Base-by-base conservation (phyloP, 64 coral and sea anemone species). In the Dendronephthya gigantea region DNA sequence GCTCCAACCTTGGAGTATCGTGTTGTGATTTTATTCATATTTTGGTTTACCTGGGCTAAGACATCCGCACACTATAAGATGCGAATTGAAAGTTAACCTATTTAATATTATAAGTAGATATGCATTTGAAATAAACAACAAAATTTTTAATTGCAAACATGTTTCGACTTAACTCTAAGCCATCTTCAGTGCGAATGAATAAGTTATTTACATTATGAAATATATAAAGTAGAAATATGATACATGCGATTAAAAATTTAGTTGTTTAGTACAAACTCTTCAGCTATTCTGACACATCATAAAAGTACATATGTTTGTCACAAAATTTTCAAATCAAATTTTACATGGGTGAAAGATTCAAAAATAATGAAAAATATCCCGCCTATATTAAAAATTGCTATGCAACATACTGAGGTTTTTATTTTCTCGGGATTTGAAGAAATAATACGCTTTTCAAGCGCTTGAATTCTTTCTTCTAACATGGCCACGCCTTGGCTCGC, bases 1-100 rank as follows among this genome's bases (percentile, higher is more conserved):
- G 72, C 72, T 79, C 72, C 72, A 79, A 79, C 9, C 72, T 79
- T 79, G 9, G 72, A 36, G 72, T 79, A 79, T 39, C 36, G 34
- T 33, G 72, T 79, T 34, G 72, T 29, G 30, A 79, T 79, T 39
- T 79, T 34, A 79, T 79, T 39, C 72, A 79, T 79, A 34, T 79
- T 33, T 34, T 79, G 32, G 15, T 79, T 79, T 15, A 79, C 72
- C 36, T 79, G 19, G 13, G 29, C 72, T 39, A 79, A 79, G 15
- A 12, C 29, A 36, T 79, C 72, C 36, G 36, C 22, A 39, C 72
- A 79, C 72, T 79, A 79, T 79, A 10, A 75, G 37, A 19, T 39
- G 36, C 17, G 9, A 1, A 79, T 34, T 75, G 12, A 33, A 2
- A 45, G 41, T 45, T 6, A 45, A 45, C 41, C 11, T 4, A 45